Evolutionary conservation across 2,113 vertebrate genomes (phyloP), one percentile per base, ranked within the genome.

Genomic region (Pseudois nayaur): DNA sequence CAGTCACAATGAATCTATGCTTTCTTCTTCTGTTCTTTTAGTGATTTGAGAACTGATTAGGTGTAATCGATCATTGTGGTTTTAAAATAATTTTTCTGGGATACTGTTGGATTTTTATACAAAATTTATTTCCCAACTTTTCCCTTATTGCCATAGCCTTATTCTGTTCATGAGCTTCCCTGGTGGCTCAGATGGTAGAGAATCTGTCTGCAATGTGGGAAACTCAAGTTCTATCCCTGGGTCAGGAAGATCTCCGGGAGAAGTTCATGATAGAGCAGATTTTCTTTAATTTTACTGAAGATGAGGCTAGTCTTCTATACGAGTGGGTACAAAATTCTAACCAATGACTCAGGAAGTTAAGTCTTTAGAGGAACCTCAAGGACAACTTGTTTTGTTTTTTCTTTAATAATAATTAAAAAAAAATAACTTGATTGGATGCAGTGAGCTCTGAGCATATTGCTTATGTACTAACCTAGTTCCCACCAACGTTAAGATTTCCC

Each of bases 1-100:
- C 74, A 95, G 43, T 93, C 93, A 45, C 74, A 97, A 93, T 96
- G 89, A 76, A 88, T 48, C 31, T 79, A 36, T 59, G 14, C 19
- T 92, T 94, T 87, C 83, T 67, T 67, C 14, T 67, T 59, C 76
- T 55, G 14, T 84, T 89, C 93, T 36, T 78, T 83, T 84, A 88
- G 1, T 71, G 59, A 86, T 40, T 91, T 91, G 88, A 95, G 25
- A 79, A 64, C 12, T 89, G 6, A 91, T 43, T 87, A 57, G 43
- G 48, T 94, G 45, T 59, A 2, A 60, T 27, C 3, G 59, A 23
- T 91, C 59, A 48, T 2, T 92, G 3, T 87, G 13, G 4, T 89
- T 96, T 40, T 74, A 81, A 93, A 81, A 64, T 8, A 33, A 54
- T 62, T 60, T 88, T 87, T 52, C 33, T 74, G 25, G 86, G 1